Evolutionary conservation across 2,888 invertebrate species (phyloP).

Genomic region (Eubasilissa splendida): DNA sequence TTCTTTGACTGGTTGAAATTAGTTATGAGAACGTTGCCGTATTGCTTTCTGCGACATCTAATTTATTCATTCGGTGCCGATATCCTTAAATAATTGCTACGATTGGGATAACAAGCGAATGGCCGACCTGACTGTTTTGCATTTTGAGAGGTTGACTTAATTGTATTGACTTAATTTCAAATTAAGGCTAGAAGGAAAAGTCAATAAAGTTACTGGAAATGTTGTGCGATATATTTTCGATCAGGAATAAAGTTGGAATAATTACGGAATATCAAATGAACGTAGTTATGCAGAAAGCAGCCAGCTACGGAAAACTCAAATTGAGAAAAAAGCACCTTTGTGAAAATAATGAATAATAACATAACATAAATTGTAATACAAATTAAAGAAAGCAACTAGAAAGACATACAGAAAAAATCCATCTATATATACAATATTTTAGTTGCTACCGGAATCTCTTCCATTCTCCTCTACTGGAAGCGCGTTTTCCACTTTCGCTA

Average conservation of each 20-base stretch:
- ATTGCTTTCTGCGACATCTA: conserved; percentile 4
- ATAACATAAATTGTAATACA: too few relatives aligned
- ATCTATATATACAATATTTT: too few relatives aligned
- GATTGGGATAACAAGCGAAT: not conserved
- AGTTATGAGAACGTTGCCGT: not conserved
- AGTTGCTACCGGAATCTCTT: too few relatives aligned
- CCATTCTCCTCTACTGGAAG: too few relatives aligned
- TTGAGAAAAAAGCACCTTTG: too few relatives aligned
- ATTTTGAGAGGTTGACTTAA: conserved; percentile 18
- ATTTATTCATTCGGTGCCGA: conserved; percentile 21
- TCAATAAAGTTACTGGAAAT: conserved; percentile 20
- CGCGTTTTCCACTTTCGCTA: too few relatives aligned
- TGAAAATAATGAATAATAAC: too few relatives aligned
- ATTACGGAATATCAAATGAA: not conserved
- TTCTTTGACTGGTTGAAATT: conserved; percentile 8
- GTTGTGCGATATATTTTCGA: conserved; percentile 17
- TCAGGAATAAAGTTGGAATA: not conserved
- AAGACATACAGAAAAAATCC: too few relatives aligned
- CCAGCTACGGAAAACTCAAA: too few relatives aligned
- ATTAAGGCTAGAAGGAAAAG: not conserved
- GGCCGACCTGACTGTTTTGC: not conserved
- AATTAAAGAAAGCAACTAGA: too few relatives aligned
- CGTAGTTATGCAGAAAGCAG: too few relatives aligned
- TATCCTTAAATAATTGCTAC: conserved; percentile 21
- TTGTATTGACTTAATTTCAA: conserved; percentile 23